Evolutionary conservation across 1,140 invertebrate genomes (phyloP).

Genomic region (Bombus confusus): DNA sequence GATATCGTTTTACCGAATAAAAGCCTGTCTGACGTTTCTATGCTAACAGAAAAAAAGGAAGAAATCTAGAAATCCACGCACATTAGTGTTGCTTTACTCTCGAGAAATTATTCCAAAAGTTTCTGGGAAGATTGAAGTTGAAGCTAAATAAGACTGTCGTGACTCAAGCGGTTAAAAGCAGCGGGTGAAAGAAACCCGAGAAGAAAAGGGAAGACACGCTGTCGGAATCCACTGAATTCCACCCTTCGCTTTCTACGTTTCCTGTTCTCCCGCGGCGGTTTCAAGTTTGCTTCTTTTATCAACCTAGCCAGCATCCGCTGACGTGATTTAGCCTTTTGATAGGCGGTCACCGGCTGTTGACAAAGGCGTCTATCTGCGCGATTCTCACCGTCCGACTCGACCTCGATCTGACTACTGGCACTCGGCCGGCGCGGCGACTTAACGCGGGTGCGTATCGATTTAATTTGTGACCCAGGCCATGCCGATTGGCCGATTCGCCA

Average conservation of each 20-base stretch:
- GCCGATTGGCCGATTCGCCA: conserved; percentile 57
- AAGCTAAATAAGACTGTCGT: neutral
- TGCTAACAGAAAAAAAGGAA: neutral
- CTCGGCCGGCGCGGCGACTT: conserved; percentile 27
- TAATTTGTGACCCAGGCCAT: conserved; percentile 48
- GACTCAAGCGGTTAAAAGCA: neutral
- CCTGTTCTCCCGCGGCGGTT: neutral
- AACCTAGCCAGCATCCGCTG: conserved; percentile 37
- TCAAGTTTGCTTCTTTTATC: conserved; percentile 48
- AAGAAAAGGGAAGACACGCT: neutral
- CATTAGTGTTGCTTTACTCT: neutral
- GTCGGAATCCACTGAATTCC: neutral
- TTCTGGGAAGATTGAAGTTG: neutral
- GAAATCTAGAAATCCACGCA: neutral
- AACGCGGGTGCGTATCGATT: conserved; percentile 62
- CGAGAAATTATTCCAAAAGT: neutral
- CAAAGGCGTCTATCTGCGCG: conserved; percentile 65
- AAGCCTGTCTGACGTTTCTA: no score
- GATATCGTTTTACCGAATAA: no score
- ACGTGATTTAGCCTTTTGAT: conserved; percentile 69
- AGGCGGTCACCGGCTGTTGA: conserved; percentile 43
- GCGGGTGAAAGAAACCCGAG: neutral
- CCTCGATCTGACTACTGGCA: conserved; percentile 70
- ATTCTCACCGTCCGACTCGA: conserved; percentile 67
- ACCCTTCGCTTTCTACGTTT: neutral